Evolutionary conservation across 2,113 vertebrate genomes (phyloP).

Genomic region (Tragelaphus scriptus): DNA sequence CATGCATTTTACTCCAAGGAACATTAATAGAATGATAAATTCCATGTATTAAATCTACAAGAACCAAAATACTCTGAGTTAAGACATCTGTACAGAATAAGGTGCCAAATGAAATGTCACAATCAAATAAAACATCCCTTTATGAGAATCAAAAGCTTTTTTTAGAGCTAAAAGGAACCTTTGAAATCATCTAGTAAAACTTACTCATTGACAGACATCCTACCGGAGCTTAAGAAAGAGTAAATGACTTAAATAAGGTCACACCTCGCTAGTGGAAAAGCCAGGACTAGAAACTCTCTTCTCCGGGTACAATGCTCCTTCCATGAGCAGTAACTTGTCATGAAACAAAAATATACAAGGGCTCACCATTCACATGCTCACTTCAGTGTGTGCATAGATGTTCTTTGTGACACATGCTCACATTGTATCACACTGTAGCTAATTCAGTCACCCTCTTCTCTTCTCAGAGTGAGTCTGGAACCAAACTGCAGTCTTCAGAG

Average conservation of each 20-base stretch:
- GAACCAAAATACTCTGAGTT: conserved; percentile 56
- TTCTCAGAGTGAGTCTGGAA: not conserved
- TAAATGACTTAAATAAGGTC: not conserved
- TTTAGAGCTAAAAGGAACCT: conserved; percentile 25
- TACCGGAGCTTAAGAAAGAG: not conserved
- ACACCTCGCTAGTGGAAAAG: not conserved
- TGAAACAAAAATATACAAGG: not conserved
- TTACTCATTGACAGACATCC: not conserved
- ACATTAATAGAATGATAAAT: conserved; percentile 64
- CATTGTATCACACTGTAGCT: not conserved
- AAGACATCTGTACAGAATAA: conserved; percentile 60
- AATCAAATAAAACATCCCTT: conserved; percentile 59
- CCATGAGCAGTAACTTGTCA: not conserved
- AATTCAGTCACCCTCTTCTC: not conserved
- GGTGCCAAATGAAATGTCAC: conserved; percentile 62
- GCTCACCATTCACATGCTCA: not conserved
- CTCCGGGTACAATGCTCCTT: not conserved
- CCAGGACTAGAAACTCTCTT: not conserved
- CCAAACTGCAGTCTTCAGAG: not conserved
- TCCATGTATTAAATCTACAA: conserved; percentile 49
- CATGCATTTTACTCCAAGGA: conserved; percentile 56
- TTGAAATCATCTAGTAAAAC: conserved; percentile 35
- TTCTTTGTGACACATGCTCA: not conserved
- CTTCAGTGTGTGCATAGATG: not conserved
- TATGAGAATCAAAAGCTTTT: conserved; percentile 24